Percentiles rank a stretch among this genome's conserved stretches.
Evolutionary conservation across 2,113 vertebrate genomes (phyloP).

Genomic region (Theristicus caerulescens): DNA sequence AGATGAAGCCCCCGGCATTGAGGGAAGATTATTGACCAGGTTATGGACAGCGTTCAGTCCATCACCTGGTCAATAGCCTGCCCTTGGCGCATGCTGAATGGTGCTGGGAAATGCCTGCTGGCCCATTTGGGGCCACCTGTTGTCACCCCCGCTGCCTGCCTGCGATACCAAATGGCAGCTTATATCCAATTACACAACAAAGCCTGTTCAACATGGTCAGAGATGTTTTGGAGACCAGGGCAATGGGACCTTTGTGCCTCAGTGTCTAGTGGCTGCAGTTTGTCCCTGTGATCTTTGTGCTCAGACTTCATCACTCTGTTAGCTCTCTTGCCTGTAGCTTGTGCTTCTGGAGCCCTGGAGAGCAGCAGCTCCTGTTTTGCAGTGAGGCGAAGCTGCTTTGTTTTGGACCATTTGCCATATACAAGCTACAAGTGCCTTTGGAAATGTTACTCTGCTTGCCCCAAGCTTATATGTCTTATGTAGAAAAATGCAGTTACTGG

Average conservation of each 20-base stretch:
- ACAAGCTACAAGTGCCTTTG: background rate
- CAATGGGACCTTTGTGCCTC: background rate
- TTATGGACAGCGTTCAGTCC: background rate
- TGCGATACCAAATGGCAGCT: background rate
- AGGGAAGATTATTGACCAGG: background rate
- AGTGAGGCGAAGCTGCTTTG: background rate
- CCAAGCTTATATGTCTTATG: background rate
- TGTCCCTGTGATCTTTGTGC: background rate
- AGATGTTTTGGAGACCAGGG: background rate
- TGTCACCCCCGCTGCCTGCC: background rate
- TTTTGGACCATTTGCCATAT: background rate
- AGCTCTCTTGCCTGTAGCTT: background rate
- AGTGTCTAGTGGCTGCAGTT: background rate
- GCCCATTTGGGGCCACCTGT: background rate
- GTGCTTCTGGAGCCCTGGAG: background rate
- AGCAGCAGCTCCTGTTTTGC: background rate
- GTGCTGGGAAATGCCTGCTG: background rate
- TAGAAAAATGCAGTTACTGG: background rate
- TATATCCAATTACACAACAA: background rate
- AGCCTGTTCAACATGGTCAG: rapidly evolving
- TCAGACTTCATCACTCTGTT: background rate
- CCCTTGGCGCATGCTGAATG: rapidly evolving
- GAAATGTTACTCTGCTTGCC: background rate
- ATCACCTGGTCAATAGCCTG: background rate
- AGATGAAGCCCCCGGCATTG: background rate